Base-by-base conservation (phyloP, 1,140 invertebrate genomes). In the Drosophila trapezifrons region DNA sequence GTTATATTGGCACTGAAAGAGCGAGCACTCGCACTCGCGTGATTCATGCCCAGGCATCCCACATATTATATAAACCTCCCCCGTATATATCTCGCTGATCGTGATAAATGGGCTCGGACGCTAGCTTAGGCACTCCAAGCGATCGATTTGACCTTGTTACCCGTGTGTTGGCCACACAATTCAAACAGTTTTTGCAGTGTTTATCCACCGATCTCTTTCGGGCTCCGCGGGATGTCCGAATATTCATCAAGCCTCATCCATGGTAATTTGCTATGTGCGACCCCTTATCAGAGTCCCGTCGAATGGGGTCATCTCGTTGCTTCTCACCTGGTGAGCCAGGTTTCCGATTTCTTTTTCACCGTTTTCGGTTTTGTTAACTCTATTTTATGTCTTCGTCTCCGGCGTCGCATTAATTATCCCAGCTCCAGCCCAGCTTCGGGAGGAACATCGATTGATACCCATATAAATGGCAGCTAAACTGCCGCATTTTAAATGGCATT, bases 391-490 rank as follows among this genome's bases (percentile, higher is more conserved):
- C 58, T 84, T 76, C 54, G 69, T 73, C 72, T 65, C 38, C 45
- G 46, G 43, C 42, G 52, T 66, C 35, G 73, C 82, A 78, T 85
- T 81, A 85, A 86, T 85, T 85, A 85, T 59, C 70, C 42, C 38
- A 54, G 52, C 45, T 62, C 42, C 37, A 54, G 52, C 45, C 54
- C 65, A 35, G 46, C 69, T 54, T 20, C 47, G n/a, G 7, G 29
- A 47, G 58, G 45, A 81, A 60, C 78, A 15, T 63, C 78, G 65
- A 76, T 81, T 73, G 78, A 84, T 80, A 80, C 78, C 80, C 77
- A 80, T 85, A 78, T 80, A 85, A 84, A 84, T 85, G 52, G 81
- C 81, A 86, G 65, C 83, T 57, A 81, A 85, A 58, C 69, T 81
- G 82, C 60, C 64, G 65, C 77, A 58, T 74, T 77, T 80, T 73